Evolutionary conservation across 2,888 invertebrate genomes (phyloP), one percentile per base, ranked within the genome.

Genomic region (Ypsolopha sequella): DNA sequence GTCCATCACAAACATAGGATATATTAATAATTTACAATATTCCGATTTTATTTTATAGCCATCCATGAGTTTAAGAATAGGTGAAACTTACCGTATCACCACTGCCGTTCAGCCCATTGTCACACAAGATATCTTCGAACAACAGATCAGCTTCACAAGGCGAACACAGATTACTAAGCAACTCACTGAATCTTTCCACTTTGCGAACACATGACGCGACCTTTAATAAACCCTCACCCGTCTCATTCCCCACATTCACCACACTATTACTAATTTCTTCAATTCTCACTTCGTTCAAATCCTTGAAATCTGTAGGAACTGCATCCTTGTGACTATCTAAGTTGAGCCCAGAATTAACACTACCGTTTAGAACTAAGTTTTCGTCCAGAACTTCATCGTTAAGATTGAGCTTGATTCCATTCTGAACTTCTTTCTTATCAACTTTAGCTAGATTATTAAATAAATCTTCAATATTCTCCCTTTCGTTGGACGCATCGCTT

Each of bases 171-270:
- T 84, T 86, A 72, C 81, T 85, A 55, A 86, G 80, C 70, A 86
- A 70, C 68, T 86, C 86, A 85, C 86, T 86, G 62, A 86, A 86
- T 60, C 75, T 76, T 72, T 84, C 84, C 66, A 86, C 86, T 84
- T 80, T 84, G 54, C 80, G 75, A 59, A 86, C 84, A 81, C 86
- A 86, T 69, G 24, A 24, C 24, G 80, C 84, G 52, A 76, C 85
- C 57, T 80, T 82, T 58, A 85, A 66, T 60, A 82, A 70, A 13
- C 79, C n/a, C n/a, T n/a, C n/a, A n/a, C n/a, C 52, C n/a, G 33
- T 41, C 7, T 11, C 34, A 7, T 41, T n/a, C 7, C 41, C 38
- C n/a, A 39, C 45, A 24, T 6, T 9, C 35, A 11, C 76, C 10
- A 9, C 35, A 41, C 41, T 36, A 10, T 13, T 14, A 38, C 36